Evolutionary conservation across 2,888 invertebrate genomes (phyloP).

Genomic region (Conus canariensis): DNA sequence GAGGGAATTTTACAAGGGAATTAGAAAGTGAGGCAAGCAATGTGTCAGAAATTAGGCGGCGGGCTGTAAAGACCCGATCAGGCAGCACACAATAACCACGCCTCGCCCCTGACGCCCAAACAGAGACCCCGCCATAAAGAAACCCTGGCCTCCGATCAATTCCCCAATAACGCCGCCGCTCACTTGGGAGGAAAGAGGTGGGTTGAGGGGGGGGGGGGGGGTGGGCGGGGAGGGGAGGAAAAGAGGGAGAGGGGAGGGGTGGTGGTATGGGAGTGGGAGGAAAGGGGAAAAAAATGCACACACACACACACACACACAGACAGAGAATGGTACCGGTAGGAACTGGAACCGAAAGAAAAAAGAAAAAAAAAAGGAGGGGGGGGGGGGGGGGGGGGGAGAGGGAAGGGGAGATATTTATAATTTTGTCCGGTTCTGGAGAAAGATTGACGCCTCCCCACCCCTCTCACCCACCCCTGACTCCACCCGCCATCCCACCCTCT

Average conservation of each 20-base stretch:
- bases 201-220: too few species aligned
- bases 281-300: background rate
- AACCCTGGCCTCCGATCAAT: background rate
- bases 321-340: background rate
- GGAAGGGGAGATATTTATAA: too few species aligned
- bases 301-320: background rate
- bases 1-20: conserved; percentile 12
- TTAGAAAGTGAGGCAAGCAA: conserved; percentile 34
- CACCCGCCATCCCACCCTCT: background rate
- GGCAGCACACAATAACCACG: background rate
- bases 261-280: background rate
- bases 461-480: background rate
- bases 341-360: background rate
- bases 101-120: background rate
- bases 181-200: background rate
- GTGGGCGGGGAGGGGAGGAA: background rate
- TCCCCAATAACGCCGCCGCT: conserved; percentile 2
- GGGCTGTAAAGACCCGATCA: conserved; percentile 6
- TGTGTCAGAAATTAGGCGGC: conserved; percentile 35
- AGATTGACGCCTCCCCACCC: background rate
- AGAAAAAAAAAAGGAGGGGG: background rate
- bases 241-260: background rate
- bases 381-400: background rate
- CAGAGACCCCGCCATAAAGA: conserved; percentile 9
- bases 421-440: background rate